phyloP scores from a whole-genome alignment of 2,888 invertebrate genomes.

The Rutpela maculata region DNA sequence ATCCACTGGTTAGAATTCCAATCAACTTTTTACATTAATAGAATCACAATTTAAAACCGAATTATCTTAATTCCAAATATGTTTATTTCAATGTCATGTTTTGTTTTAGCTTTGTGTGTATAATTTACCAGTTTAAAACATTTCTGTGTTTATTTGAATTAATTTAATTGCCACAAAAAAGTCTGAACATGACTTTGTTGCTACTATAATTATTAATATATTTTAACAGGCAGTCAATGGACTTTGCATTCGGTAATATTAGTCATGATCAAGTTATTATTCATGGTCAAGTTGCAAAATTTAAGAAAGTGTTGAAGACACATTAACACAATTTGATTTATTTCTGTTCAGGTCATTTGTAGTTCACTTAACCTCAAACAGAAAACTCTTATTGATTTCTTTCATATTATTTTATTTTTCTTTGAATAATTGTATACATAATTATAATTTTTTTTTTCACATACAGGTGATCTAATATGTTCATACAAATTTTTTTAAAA shows the following conservation, averaged over 20 bases:
- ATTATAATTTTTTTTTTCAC: no score
- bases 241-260: slow-evolving; percentile 27
- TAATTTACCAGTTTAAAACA: no score
- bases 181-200: background rate
- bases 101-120: background rate
- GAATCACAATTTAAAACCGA: background rate
- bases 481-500: no score
- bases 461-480: no score
- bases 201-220: background rate
- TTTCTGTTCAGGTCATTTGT: background rate
- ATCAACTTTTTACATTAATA: background rate
- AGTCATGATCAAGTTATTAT: slow-evolving; percentile 6
- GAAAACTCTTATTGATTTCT: background rate
- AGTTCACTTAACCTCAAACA: background rate
- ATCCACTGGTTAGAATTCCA: background rate
- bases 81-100: background rate
- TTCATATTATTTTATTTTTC: no score
- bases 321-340: background rate
- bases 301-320: background rate
- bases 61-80: background rate
- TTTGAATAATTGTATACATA: no score
- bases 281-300: background rate
- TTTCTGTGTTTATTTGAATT: background rate
- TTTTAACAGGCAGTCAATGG: slow-evolving; percentile 20
- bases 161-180: background rate